These are phyloP conservation scores for Aporrectodea caliginosa DNA, from an alignment of 1,140 invertebrate species.

Conservation along the genomic window DNA sequence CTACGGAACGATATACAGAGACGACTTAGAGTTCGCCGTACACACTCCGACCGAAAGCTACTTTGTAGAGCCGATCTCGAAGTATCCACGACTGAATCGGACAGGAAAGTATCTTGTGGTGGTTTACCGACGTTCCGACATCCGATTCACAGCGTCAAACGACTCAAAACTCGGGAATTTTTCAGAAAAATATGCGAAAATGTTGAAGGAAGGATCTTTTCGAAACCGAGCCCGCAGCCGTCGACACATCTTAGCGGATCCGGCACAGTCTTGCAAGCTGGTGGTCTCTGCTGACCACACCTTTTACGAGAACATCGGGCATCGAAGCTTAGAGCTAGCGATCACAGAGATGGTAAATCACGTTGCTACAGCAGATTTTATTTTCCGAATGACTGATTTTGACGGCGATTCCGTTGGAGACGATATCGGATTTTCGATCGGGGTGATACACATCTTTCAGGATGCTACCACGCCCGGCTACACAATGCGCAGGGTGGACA, in stretches of 20 bases:
- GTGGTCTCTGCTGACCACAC: not conserved
- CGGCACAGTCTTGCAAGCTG: not conserved
- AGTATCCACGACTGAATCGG: not conserved
- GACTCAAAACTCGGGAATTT: not conserved
- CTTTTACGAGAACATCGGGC: not conserved
- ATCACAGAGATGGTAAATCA: not conserved
- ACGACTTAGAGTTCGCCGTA: not conserved
- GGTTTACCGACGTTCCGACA: not conserved
- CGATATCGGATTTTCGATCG: not conserved
- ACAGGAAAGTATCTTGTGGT: not conserved
- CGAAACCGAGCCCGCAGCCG: not conserved
- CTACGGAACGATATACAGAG: too few relatives aligned
- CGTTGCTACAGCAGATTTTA: not conserved
- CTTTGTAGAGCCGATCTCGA: not conserved
- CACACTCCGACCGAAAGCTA: not conserved
- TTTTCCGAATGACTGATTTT: not conserved
- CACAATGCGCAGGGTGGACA: not conserved
- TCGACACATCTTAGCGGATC: not conserved
- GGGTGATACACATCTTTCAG: not conserved
- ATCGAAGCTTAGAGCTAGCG: not conserved
- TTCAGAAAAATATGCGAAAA: not conserved
- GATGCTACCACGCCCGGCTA: not conserved
- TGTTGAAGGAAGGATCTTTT: not conserved
- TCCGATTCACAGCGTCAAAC: not conserved
- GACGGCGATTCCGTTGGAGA: constrained; percentile 6